A percentile compares a stretch with the other conserved stretches of the same genome.
Evolutionary conservation across 2,888 invertebrate genomes (phyloP).

Genomic region (Lamellibrachia satsuma): DNA sequence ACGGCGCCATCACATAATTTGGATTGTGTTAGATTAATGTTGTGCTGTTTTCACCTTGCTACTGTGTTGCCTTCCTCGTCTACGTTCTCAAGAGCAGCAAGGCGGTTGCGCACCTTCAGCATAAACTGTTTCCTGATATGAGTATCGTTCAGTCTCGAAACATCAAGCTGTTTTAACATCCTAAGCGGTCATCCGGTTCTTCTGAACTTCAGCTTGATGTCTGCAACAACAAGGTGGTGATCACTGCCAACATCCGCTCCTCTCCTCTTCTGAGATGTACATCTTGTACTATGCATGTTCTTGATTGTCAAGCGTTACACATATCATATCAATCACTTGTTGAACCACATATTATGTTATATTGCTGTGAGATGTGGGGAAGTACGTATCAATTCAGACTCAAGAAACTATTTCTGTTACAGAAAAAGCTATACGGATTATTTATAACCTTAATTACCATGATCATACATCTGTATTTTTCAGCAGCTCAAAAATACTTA

Average conservation of each 20-base stretch:
- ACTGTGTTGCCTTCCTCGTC: constrained; percentile 17
- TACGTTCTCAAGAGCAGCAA: constrained; percentile 17
- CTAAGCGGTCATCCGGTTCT: not conserved
- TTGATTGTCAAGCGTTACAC: too few species aligned
- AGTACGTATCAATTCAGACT: too few species aligned
- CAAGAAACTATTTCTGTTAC: too few species aligned
- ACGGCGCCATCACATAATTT: too few species aligned
- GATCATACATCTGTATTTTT: too few species aligned
- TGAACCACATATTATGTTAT: too few species aligned
- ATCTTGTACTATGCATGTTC: not conserved
- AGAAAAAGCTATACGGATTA: too few species aligned
- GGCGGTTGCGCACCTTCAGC: not conserved
- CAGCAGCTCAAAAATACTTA: too few species aligned
- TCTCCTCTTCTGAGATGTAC: not conserved
- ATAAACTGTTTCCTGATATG: constrained; percentile 23
- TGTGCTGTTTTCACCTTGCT: not conserved
- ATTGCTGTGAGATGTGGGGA: too few species aligned
- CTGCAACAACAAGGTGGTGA: constrained; percentile 27
- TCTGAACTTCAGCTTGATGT: constrained; percentile 21
- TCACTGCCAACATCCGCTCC: constrained; percentile 24
- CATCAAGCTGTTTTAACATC: not conserved
- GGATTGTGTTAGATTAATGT: too few species aligned
- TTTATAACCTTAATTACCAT: too few species aligned
- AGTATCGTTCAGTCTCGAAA: constrained; percentile 13
- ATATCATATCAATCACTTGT: too few species aligned